Evolutionary conservation across 2,888 invertebrate species (phyloP), one percentile per base, ranked within the genome.

Genomic region (Embidobia sp.): DNA sequence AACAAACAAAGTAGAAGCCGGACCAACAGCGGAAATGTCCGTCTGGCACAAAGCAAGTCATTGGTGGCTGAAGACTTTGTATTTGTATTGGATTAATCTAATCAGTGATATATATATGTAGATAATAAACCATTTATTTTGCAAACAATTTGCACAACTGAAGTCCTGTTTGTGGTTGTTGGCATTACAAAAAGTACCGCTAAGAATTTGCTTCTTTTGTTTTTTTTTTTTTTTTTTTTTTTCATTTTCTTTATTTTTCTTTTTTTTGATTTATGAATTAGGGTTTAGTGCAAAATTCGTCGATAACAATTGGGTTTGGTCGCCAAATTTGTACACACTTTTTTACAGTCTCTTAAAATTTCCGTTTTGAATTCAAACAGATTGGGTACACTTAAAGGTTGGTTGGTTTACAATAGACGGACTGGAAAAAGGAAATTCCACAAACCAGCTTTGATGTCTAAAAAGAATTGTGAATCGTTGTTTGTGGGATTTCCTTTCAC

Each of bases 401-500:
- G 22, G 6, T 22, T 22, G 6, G 31, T n/a, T 33, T 11, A 10
- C 10, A 33, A 33, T 10, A n/a, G 31, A 33, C 10, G 31, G 10
- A 4, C 3, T 10, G 15, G 0, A 18, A 48, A 33, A 31, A 31
- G 49, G 19, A 49, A 49, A 49, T 49, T 49, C 49, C 10, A 33
- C 49, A 49, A 49, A 22, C 1, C n/a, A n/a, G 15, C 3, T 1
- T 40, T 19, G 2, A 40, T 18, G 10, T 5, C 35, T 84, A 35
- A 85, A 84, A 76, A 87, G 88, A 70, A 79, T 82, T 66, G 85
- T 87, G 44, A 81, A 77, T 57, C 87, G 87, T 8, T 79, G 79
- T 0, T 61, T 61, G 61, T 61, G 35, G 61, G 48, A 61, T 61
- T 61, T 61, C 35, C 61, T 61, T 61, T 46, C 18, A 48, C 61